Evolutionary conservation across 2,113 vertebrate species (phyloP).

Genomic region (Dipodomys stephensi): DNA sequence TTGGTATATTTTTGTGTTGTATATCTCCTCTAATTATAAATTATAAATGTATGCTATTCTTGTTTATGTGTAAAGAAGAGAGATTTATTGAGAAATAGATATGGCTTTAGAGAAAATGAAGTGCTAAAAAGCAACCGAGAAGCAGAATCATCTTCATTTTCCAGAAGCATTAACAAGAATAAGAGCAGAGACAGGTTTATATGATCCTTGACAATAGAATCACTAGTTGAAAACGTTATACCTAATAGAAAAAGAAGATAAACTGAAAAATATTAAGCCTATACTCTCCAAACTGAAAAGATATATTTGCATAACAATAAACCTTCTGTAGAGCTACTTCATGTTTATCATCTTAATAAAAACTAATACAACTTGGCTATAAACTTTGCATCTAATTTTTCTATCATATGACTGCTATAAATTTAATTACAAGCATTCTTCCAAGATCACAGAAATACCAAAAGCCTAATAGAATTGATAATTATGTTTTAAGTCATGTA

Average conservation of each 20-base stretch:
- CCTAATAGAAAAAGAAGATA: not conserved
- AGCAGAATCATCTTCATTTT: not conserved
- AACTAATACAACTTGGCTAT: conserved; percentile 17
- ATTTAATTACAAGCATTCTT: conserved; percentile 16
- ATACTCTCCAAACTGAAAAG: not conserved
- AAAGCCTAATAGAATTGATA: not conserved
- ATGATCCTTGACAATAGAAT: conserved; percentile 54
- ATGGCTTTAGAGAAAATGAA: not conserved
- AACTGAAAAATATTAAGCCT: conserved; percentile 19
- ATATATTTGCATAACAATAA: conserved; percentile 33
- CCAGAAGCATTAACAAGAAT: conserved; percentile 46
- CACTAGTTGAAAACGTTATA: not conserved
- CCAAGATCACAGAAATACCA: not conserved
- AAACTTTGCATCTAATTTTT: not conserved
- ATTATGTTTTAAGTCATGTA: not conserved
- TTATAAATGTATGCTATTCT: not conserved
- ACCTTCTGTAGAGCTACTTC: not conserved
- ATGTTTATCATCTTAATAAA: not conserved
- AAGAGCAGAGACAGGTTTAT: not conserved
- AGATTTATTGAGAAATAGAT: not conserved
- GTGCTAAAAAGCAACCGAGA: conserved; percentile 2
- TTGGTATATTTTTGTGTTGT: not conserved
- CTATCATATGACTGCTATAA: not conserved
- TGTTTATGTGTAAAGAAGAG: not conserved
- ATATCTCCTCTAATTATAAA: not conserved